Evolutionary conservation across 1,140 invertebrate genomes (phyloP).

Genomic region (Venustaconcha ellipsiformis): DNA sequence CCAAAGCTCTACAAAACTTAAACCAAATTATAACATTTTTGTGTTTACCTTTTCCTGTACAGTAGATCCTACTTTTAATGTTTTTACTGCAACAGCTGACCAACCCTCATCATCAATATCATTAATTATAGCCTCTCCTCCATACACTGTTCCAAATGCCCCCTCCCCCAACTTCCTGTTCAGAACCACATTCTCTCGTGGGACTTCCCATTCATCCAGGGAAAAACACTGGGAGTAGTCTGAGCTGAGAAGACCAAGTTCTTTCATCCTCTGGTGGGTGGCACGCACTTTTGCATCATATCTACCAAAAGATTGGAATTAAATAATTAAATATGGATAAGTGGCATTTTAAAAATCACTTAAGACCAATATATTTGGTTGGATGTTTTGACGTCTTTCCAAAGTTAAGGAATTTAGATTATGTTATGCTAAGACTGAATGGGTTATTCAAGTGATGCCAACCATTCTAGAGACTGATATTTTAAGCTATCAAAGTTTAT

Average conservation of each 20-base stretch:
- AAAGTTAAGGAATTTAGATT: neutral
- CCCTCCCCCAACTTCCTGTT: slow-evolving; percentile 89
- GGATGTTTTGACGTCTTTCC: neutral
- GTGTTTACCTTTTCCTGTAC: slow-evolving; percentile 81
- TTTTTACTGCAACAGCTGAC: slow-evolving; percentile 92
- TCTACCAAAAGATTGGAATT: slow-evolving; percentile 59
- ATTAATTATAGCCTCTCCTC: slow-evolving; percentile 77
- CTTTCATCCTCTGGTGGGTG: slow-evolving; percentile 81
- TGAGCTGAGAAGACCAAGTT: slow-evolving; percentile 75
- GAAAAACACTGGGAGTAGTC: slow-evolving; percentile 68
- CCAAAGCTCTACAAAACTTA: too few relatives aligned
- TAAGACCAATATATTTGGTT: neutral
- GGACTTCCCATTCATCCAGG: slow-evolving; percentile 89
- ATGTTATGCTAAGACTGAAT: neutral
- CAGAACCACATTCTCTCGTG: slow-evolving; percentile 86
- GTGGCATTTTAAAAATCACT: neutral
- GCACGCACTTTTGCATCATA: slow-evolving; percentile 79
- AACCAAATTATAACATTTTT: neutral
- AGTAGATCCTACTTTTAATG: slow-evolving; percentile 84
- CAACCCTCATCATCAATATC: slow-evolving; percentile 77
- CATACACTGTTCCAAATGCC: slow-evolving; percentile 90
- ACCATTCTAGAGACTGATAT: too few relatives aligned
- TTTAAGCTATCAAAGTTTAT: too few relatives aligned
- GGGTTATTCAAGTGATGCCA: too few relatives aligned
- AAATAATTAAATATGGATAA: neutral